These are phyloP conservation scores for Octodonta nipae DNA, from an alignment of 2,888 invertebrate genomes.

Conservation along the genomic window DNA sequence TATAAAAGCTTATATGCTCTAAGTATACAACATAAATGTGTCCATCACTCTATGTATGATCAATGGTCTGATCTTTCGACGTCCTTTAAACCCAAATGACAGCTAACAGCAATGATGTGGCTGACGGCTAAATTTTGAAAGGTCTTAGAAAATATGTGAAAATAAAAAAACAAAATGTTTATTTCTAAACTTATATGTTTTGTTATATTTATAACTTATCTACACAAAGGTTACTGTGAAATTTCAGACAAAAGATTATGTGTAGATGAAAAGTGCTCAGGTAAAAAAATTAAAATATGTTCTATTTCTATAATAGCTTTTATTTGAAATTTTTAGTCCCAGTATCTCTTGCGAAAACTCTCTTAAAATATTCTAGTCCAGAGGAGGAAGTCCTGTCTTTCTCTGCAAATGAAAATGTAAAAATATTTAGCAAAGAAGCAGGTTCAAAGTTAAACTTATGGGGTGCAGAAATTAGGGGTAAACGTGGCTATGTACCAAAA, in stretches of 20 bases:
- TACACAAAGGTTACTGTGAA: slow-evolving; percentile 29
- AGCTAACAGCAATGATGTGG: slow-evolving; percentile 32
- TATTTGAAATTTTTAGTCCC: slow-evolving; percentile 27
- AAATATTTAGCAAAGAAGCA: slow-evolving; percentile 57
- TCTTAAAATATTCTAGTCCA: slow-evolving; percentile 42
- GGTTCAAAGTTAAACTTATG: slow-evolving; percentile 47
- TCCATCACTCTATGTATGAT: no score
- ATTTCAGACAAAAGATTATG: slow-evolving; percentile 57
- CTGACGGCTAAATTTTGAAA: slow-evolving; percentile 21
- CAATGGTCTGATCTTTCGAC: no score
- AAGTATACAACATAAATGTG: no score
- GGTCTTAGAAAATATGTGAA: slow-evolving; percentile 19
- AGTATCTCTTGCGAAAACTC: slow-evolving; percentile 49
- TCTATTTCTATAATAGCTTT: slow-evolving; percentile 1
- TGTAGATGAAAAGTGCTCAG: slow-evolving; percentile 55
- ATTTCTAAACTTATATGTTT: slow-evolving; percentile 30
- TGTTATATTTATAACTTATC: slow-evolving; percentile 30
- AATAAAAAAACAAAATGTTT: slow-evolving; percentile 32
- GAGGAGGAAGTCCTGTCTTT: slow-evolving; percentile 49
- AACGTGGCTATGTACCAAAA: slow-evolving; percentile 52
- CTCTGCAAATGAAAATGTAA: slow-evolving; percentile 41
- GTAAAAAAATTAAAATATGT: slow-evolving; percentile 35
- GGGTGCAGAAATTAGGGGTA: slow-evolving; percentile 56
- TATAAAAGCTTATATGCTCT: no score
- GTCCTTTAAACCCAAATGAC: no score